Conservation (phyloP, 2,888 invertebrate genomes). For the Schizotus pectinicornis region DNA sequence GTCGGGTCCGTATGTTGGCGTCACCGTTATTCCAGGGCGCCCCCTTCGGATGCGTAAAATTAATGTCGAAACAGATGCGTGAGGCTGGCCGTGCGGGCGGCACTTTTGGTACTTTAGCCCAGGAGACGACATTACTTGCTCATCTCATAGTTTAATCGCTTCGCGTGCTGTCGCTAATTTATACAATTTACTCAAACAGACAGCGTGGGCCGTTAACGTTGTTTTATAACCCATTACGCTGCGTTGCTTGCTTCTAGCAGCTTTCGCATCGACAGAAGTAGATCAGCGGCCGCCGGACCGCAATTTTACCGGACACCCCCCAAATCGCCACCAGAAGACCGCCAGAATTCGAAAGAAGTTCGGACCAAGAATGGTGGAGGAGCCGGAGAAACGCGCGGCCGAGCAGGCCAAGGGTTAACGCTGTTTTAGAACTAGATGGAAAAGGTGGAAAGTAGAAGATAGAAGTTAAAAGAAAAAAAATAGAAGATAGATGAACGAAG, state of each 20-base stretch:
- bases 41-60: conserved; percentile 13
- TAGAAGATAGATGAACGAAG: no score
- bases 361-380: no score
- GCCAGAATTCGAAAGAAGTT: no score
- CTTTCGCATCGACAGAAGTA: no score
- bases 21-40: conserved; percentile 24
- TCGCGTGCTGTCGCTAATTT: conserved; percentile 38
- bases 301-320: no score
- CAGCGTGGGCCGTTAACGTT: conserved; percentile 33
- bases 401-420: no score
- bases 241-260: conserved; percentile 10
- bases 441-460: no score
- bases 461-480: no score
- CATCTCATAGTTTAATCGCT: conserved; percentile 24
- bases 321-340: no score
- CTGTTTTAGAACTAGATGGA: no score
- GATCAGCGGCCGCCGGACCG: no score
- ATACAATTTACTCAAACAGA: conserved; percentile 36
- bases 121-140: conserved; percentile 13
- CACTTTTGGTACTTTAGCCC: conserved; percentile 9
- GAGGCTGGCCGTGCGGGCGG: conserved; percentile 12
- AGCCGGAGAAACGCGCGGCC: no score
- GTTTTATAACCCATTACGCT: conserved; percentile 30
- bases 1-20: conserved; percentile 10
- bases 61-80: conserved; percentile 9